These are phyloP conservation scores for Helobdella robusta DNA, from an alignment of 2,888 invertebrate genomes.

Conservation along the genomic window DNA sequence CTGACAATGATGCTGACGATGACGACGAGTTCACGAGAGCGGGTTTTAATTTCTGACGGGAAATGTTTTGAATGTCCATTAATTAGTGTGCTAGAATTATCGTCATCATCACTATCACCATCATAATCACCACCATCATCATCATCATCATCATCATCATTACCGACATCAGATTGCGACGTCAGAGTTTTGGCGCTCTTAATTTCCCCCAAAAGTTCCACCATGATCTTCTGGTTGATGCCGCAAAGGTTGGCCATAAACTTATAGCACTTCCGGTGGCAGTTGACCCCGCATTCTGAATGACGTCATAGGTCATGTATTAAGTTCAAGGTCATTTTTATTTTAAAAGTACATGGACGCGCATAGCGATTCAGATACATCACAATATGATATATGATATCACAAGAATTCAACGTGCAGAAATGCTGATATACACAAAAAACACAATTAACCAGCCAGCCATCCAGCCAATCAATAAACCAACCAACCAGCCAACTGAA, in stretches of 20 bases:
- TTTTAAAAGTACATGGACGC: too few species aligned
- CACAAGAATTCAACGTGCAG: too few species aligned
- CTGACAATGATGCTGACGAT: not conserved
- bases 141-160: not conserved
- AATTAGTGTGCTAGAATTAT: not conserved
- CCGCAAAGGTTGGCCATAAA: slow-evolving; percentile 95
- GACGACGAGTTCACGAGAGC: not conserved
- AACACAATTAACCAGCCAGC: too few species aligned
- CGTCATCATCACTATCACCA: not conserved
- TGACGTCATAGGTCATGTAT: too few species aligned
- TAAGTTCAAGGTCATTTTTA: too few species aligned
- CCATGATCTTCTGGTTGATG: slow-evolving; percentile 91
- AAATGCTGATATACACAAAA: not conserved
- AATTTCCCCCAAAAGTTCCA: slow-evolving; percentile 58
- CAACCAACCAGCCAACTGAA: too few species aligned
- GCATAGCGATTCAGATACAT: too few species aligned
- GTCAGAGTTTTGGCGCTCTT: not conserved
- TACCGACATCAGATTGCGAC: not conserved
- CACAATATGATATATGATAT: too few species aligned
- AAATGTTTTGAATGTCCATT: not conserved
- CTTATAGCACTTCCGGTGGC: slow-evolving; percentile 96
- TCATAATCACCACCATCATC: not conserved
- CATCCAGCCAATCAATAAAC: too few species aligned
- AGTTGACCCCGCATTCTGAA: slow-evolving; percentile 86
- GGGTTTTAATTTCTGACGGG: not conserved